A percentile compares a stretch with the other conserved stretches of the same genome.
Evolutionary conservation across 2,113 vertebrate genomes (phyloP).

Genomic region (Vulpes lagopus): DNA sequence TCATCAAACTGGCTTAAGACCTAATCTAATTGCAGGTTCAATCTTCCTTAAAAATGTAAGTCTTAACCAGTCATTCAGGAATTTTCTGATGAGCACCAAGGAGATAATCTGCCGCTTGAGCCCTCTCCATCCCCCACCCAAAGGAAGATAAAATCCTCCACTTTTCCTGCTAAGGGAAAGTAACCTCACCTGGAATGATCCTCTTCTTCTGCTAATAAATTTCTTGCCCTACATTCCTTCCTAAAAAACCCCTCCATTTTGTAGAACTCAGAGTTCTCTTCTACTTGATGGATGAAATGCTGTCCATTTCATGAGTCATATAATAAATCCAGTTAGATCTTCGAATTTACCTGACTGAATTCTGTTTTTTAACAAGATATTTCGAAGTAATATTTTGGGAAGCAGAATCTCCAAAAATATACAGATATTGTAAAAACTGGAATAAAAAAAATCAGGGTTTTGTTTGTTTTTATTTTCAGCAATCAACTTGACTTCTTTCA

Average conservation of each 20-base stretch:
- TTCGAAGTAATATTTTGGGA: neutral
- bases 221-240: neutral
- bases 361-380: neutral
- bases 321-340: neutral
- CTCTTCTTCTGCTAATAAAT: neutral
- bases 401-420: neutral
- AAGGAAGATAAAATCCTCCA: neutral
- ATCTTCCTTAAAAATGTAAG: neutral
- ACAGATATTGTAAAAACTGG: neutral
- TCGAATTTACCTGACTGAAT: neutral
- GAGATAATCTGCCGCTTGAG: neutral
- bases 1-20: neutral
- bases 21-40: neutral
- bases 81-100: neutral
- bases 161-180: neutral
- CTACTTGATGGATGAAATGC: neutral
- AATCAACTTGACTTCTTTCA: neutral
- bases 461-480: neutral
- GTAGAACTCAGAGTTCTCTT: neutral
- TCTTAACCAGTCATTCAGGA: neutral
- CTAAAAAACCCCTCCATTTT: neutral
- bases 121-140: neutral
- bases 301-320: neutral
- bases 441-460: neutral
- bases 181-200: neutral